These are phyloP conservation scores for Pegoplata infirma DNA, from an alignment of 2,888 invertebrate genomes.

Conservation along the genomic window DNA sequence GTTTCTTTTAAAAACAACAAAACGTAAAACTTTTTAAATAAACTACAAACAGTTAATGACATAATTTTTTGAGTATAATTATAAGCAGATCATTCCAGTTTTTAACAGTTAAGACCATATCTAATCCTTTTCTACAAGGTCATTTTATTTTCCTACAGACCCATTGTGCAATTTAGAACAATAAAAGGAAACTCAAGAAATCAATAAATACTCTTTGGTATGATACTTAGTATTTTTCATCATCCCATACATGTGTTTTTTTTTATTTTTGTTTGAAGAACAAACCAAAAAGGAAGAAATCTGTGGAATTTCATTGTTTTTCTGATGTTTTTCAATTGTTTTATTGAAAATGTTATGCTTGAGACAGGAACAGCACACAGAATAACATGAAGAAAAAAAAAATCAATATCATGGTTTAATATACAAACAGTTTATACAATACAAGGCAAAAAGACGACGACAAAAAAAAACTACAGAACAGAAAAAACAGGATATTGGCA, in stretches of 20 bases:
- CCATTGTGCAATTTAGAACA: not conserved
- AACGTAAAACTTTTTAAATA: too few relatives aligned
- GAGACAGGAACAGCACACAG: conserved; percentile 7
- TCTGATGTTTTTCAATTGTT: too few relatives aligned
- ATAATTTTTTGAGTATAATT: too few relatives aligned
- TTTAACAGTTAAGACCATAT: too few relatives aligned
- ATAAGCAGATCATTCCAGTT: too few relatives aligned
- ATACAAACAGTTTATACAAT: conserved; percentile 26
- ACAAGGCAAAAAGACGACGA: not conserved
- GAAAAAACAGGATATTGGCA: conserved; percentile 55
- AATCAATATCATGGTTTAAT: conserved; percentile 30
- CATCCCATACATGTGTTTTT: not conserved
- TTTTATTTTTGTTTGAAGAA: not conserved
- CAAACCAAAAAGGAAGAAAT: not conserved
- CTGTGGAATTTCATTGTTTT: conserved; percentile 44
- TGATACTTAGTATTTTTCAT: not conserved
- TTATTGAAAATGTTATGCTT: not conserved
- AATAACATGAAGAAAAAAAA: conserved; percentile 7
- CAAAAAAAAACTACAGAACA: not conserved
- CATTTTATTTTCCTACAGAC: not conserved
- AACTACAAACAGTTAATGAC: too few relatives aligned
- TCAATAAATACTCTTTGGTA: too few relatives aligned
- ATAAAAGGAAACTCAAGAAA: not conserved
- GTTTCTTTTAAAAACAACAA: too few relatives aligned
- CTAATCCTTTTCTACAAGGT: too few relatives aligned